phyloP scores from a whole-genome alignment of 2,113 vertebrate genomes.

The Heteronetta atricapilla region DNA sequence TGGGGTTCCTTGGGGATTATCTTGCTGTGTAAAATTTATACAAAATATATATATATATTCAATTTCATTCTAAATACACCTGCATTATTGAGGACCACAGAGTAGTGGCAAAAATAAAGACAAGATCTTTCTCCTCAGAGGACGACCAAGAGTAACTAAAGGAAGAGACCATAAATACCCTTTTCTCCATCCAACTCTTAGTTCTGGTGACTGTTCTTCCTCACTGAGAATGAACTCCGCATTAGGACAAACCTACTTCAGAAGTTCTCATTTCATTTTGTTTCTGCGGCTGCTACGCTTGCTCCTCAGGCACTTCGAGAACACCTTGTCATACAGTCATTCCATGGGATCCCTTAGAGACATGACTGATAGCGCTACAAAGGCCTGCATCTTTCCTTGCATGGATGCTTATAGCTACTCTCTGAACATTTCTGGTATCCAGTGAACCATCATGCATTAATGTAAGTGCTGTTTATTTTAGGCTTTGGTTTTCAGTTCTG shows the following conservation, averaged over 20 bases:
- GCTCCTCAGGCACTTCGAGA: slow-evolving; percentile 21
- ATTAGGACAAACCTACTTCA: background rate
- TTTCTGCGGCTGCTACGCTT: background rate
- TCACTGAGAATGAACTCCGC: background rate
- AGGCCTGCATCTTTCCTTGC: background rate
- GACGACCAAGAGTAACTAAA: background rate
- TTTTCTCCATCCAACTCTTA: background rate
- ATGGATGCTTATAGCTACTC: background rate
- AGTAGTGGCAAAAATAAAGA: background rate
- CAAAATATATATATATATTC: background rate
- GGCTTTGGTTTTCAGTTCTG: background rate
- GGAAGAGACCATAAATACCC: background rate
- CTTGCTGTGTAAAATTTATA: background rate
- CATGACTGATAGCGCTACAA: background rate
- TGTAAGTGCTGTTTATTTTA: background rate
- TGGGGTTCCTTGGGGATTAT: background rate
- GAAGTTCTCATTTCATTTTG: slow-evolving; percentile 3
- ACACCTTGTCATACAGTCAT: background rate
- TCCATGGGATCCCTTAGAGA: background rate
- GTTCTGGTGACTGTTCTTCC: background rate
- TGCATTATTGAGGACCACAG: background rate
- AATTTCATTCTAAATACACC: background rate
- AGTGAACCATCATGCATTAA: background rate
- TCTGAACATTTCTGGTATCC: background rate
- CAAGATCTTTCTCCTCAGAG: background rate